These are phyloP conservation scores for Xenus cinereus DNA, from an alignment of 2,113 vertebrate genomes.

Conservation along the genomic window DNA sequence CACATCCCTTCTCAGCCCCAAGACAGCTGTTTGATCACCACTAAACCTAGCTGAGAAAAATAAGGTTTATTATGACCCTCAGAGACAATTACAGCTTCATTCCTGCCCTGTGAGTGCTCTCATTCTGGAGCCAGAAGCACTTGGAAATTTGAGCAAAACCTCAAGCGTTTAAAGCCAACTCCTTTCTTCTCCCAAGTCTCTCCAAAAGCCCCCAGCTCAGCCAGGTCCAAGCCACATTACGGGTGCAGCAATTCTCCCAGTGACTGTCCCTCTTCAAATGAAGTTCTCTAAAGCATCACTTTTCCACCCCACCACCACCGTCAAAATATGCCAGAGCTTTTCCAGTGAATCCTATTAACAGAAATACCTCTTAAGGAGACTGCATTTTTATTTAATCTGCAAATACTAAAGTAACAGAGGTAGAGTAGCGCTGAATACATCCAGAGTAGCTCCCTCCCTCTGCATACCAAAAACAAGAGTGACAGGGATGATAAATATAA, in stretches of 20 bases:
- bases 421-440: background rate
- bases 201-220: background rate
- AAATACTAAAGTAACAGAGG: background rate
- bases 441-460: background rate
- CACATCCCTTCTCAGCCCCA: background rate
- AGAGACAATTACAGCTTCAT: background rate
- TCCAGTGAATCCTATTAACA: background rate
- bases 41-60: background rate
- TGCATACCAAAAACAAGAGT: background rate
- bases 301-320: background rate
- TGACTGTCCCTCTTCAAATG: background rate
- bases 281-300: background rate
- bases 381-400: background rate
- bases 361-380: background rate
- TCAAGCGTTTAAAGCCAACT: background rate
- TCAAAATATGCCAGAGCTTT: background rate
- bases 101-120: background rate
- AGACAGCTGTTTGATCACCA: background rate
- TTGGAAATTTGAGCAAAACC: background rate
- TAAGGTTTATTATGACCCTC: background rate
- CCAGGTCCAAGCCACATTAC: background rate
- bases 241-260: background rate
- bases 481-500: fast-evolving
- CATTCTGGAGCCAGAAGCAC: background rate
- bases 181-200: background rate